phyloP scores from a whole-genome alignment of 2,113 vertebrate genomes.

The Rana temporaria region DNA sequence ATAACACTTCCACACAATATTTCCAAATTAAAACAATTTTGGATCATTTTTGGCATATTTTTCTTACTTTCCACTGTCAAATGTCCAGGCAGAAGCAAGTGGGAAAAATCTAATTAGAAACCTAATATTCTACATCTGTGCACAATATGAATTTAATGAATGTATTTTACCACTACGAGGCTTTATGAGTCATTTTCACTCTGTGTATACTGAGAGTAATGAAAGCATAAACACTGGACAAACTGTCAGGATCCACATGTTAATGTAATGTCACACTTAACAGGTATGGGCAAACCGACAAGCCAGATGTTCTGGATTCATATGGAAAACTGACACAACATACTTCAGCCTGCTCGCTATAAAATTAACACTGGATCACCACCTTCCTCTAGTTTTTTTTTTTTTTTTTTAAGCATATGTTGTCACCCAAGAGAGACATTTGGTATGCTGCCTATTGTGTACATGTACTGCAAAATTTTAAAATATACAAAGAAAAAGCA shows the following conservation, averaged over 20 bases:
- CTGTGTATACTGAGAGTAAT: neutral
- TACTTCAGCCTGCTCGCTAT: no score
- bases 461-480: no score
- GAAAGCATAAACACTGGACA: neutral
- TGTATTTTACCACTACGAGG: neutral
- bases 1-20: neutral
- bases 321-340: neutral
- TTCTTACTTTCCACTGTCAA: neutral
- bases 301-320: neutral
- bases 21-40: neutral
- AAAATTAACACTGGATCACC: no score
- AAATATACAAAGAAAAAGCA: no score
- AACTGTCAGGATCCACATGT: neutral
- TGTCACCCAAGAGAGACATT: no score
- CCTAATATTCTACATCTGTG: conserved; percentile 23
- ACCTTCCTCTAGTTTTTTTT: no score
- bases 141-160: neutral
- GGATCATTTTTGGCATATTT: conserved; percentile 11
- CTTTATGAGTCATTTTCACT: conserved; percentile 12
- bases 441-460: no score
- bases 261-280: neutral
- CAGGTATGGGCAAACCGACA: no score
- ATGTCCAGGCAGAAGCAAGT: conserved; percentile 24
- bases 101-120: conserved; percentile 30
- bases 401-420: no score